phyloP scores from a whole-genome alignment of 2,888 invertebrate genomes.

The Trachelus tabidus region DNA sequence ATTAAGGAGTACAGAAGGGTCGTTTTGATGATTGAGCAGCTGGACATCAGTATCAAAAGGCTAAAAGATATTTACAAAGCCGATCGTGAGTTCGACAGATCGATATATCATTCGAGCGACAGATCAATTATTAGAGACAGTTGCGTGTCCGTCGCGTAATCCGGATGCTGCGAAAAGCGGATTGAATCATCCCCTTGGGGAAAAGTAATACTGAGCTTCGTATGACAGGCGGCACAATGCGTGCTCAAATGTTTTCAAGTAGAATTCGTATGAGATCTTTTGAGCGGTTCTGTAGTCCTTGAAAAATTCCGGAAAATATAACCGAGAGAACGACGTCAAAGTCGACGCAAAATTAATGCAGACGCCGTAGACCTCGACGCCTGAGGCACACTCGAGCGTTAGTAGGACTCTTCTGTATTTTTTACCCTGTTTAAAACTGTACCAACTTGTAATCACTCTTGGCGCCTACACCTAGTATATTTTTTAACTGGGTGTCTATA shows the following conservation, averaged over 20 bases:
- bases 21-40: not conserved
- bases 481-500: not conserved
- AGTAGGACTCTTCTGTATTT: not conserved
- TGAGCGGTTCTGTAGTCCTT: not conserved
- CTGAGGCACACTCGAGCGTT: not conserved
- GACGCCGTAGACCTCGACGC: not conserved
- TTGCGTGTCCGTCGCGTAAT: not conserved
- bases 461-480: not conserved
- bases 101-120: not conserved
- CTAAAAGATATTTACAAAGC: not conserved
- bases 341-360: not conserved
- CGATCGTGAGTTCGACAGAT: not conserved
- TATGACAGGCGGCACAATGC: not conserved
- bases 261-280: not conserved
- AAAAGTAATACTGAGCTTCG: not conserved
- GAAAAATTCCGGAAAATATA: not conserved
- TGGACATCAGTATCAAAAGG: not conserved
- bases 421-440: not conserved
- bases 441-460: not conserved
- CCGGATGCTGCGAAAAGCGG: not conserved
- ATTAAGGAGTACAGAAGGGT: not conserved
- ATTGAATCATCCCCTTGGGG: not conserved
- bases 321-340: not conserved
- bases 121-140: not conserved
- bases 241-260: constrained; percentile 6